A percentile compares a stretch with the other conserved stretches of the same genome.
These are phyloP conservation scores for Sternotherus odoratus DNA, from an alignment of 2,797 vertebrate species.

Conservation along the genomic window DNA sequence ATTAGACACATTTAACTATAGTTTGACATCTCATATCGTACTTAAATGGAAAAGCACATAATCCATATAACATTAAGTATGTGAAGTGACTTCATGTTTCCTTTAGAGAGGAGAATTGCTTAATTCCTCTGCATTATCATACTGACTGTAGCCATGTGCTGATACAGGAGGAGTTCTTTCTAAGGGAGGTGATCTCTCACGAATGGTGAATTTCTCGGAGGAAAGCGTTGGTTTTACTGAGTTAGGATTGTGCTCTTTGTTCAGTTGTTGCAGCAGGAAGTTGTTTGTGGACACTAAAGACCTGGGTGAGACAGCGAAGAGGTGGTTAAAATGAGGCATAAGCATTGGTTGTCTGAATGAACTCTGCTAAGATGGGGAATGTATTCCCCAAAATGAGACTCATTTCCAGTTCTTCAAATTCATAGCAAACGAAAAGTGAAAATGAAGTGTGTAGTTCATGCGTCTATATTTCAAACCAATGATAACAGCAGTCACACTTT, in stretches of 20 bases:
- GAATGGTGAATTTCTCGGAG: slow-evolving; percentile 38
- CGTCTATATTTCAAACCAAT: background rate
- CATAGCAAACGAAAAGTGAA: background rate
- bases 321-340: fast-evolving
- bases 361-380: background rate
- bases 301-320: background rate
- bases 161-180: slow-evolving; percentile 3
- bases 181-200: background rate
- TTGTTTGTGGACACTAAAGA: slow-evolving; percentile 57
- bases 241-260: slow-evolving; percentile 44
- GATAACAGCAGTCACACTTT: background rate
- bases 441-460: background rate
- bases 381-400: background rate
- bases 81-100: background rate
- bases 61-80: background rate
- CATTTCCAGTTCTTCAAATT: background rate
- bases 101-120: fast-evolving
- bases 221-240: slow-evolving; percentile 38
- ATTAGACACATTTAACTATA: background rate
- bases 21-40: fast-evolving
- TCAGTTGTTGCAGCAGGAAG: slow-evolving; percentile 54
- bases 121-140: background rate
- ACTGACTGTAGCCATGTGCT: background rate
- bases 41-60: background rate
- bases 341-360: background rate